Percentiles rank a stretch among this genome's conserved stretches.
Conservation (phyloP, 2,797 vertebrate genomes). For the Phoxinus dragarum region DNA sequence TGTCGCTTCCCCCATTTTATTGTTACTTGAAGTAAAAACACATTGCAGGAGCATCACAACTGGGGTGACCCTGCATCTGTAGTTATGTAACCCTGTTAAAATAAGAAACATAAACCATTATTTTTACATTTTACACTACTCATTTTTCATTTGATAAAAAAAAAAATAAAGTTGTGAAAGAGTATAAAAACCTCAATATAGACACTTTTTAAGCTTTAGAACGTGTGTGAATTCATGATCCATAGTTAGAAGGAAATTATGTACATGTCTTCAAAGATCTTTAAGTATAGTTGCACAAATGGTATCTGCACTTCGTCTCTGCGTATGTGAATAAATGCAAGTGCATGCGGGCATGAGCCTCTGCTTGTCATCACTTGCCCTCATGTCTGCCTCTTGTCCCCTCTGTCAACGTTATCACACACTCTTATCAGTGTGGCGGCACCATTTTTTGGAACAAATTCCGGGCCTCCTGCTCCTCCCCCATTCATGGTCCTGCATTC, state of each 20-base stretch:
- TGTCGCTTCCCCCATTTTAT: not conserved
- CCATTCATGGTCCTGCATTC: constrained; percentile 29
- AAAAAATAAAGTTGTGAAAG: not conserved
- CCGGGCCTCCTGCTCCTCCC: constrained; percentile 15
- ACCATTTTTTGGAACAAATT: constrained; percentile 56
- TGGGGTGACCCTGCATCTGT: not conserved
- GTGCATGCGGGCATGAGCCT: constrained; percentile 23
- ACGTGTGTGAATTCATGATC: not conserved
- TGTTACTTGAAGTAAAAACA: not conserved
- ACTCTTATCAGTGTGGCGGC: constrained; percentile 57
- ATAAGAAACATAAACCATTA: not conserved
- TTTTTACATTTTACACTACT: not conserved
- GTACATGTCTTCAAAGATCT: not conserved
- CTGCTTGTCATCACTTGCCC: constrained; percentile 57
- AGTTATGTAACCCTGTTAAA: not conserved
- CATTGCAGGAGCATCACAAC: not conserved
- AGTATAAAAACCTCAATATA: not conserved
- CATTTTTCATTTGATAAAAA: not conserved
- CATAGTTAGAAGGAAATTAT: not conserved
- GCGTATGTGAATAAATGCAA: constrained; percentile 33
- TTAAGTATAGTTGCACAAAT: constrained; percentile 14
- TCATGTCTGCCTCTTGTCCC: constrained; percentile 55
- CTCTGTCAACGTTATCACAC: constrained; percentile 58
- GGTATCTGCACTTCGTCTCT: not conserved
- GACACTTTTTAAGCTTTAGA: not conserved